Conservation (phyloP, 2,113 vertebrate genomes). For the Calypte anna region DNA sequence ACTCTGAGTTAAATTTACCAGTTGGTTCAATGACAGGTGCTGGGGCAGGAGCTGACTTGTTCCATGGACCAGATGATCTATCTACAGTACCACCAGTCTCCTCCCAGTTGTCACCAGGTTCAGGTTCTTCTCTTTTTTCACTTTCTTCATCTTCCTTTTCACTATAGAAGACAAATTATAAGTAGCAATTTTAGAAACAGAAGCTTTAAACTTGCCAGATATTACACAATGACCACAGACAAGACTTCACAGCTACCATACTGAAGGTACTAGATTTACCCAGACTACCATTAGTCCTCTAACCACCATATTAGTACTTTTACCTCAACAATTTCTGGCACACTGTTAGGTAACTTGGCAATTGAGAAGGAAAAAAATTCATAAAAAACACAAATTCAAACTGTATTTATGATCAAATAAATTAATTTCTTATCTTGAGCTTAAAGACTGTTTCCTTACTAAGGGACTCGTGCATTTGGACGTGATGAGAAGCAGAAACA, state of each 20-base stretch:
- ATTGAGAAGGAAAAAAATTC: not conserved
- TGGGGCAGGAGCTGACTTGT: slow-evolving; percentile 85
- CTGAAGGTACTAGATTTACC: not conserved
- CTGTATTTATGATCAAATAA: not conserved
- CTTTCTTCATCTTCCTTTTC: slow-evolving; percentile 95
- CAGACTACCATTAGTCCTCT: not conserved
- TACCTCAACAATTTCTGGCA: not conserved
- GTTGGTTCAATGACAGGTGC: slow-evolving; percentile 76
- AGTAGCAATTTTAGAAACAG: not conserved
- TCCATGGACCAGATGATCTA: slow-evolving; percentile 93
- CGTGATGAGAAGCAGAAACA: not conserved
- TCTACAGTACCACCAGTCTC: slow-evolving; percentile 85
- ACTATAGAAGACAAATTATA: slow-evolving; percentile 70
- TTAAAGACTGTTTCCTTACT: not conserved
- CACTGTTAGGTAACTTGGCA: not conserved
- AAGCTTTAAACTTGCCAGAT: not conserved
- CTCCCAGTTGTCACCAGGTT: slow-evolving; percentile 90
- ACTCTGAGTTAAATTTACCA: slow-evolving; percentile 76
- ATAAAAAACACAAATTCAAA: not conserved
- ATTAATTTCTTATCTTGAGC: not conserved
- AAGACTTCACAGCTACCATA: not conserved
- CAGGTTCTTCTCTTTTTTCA: slow-evolving; percentile 90
- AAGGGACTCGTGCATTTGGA: not conserved
- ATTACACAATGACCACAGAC: rapidly evolving
- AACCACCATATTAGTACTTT: not conserved